A percentile compares a stretch with the other conserved stretches of the same genome.
phyloP scores from a whole-genome alignment of 1,140 invertebrate genomes.

The Patella vulgata region DNA sequence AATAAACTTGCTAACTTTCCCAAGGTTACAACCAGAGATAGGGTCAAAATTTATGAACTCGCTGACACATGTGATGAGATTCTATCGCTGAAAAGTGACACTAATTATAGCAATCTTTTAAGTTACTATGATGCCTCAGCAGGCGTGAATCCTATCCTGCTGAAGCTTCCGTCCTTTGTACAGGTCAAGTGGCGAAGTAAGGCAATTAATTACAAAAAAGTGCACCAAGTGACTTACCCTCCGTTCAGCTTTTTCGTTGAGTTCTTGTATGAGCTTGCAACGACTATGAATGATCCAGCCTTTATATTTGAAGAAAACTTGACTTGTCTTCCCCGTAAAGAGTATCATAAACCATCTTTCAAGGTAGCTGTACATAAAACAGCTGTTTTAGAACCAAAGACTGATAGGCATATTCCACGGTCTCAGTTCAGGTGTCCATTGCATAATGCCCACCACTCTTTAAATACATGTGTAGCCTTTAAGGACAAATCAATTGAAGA shows the following conservation, averaged over 20 bases:
- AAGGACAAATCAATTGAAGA: background rate
- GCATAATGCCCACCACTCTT: conserved; percentile 7
- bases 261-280: too few species aligned
- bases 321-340: conserved; percentile 1
- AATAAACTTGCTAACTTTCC: too few species aligned
- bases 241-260: too few species aligned
- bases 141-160: background rate
- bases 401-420: background rate
- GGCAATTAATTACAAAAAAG: background rate
- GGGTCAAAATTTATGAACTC: conserved; percentile 23
- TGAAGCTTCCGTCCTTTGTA: conserved; percentile 1
- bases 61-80: conserved; percentile 27
- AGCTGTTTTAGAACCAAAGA: background rate
- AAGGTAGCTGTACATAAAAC: background rate
- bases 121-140: background rate
- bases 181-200: background rate
- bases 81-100: conserved; percentile 22
- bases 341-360: background rate
- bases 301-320: conserved; percentile 29
- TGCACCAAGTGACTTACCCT: background rate
- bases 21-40: conserved; percentile 17
- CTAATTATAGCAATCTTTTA: conserved; percentile 9
- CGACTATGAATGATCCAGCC: too few species aligned
- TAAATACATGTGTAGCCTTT: background rate
- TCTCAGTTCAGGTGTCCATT: conserved; percentile 7